A percentile compares a stretch with the other conserved stretches of the same genome.
phyloP scores from a whole-genome alignment of 2,888 invertebrate species.

The Pammene fasciana region DNA sequence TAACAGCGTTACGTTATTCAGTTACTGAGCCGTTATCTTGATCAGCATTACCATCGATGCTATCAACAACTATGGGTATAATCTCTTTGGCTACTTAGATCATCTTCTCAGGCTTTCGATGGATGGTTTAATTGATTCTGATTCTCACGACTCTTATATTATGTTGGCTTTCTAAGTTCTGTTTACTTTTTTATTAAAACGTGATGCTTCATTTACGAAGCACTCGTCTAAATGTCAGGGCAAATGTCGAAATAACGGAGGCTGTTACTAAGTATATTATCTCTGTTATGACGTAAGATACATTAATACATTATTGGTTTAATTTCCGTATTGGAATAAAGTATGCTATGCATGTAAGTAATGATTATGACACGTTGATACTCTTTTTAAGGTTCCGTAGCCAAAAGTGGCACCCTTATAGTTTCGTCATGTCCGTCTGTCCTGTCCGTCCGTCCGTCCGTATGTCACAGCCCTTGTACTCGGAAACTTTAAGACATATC shows the following conservation, averaged over 20 bases:
- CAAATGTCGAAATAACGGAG: slow-evolving; percentile 30
- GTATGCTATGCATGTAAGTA: too few species aligned
- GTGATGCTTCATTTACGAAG: slow-evolving; percentile 32
- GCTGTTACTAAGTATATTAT: slow-evolving; percentile 16
- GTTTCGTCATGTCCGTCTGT: too few species aligned
- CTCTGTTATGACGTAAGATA: slow-evolving; percentile 19
- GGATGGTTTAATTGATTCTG: slow-evolving; percentile 48
- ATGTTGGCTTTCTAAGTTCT: slow-evolving; percentile 38
- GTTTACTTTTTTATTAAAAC: slow-evolving; percentile 38
- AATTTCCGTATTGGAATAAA: slow-evolving; percentile 18
- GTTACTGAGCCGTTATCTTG: slow-evolving; percentile 55
- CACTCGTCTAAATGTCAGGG: slow-evolving; percentile 32
- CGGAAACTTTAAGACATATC: too few species aligned
- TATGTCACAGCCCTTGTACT: too few species aligned
- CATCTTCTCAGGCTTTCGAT: slow-evolving; percentile 52
- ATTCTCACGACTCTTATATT: slow-evolving; percentile 39
- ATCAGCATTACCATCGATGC: slow-evolving; percentile 56
- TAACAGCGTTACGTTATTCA: slow-evolving; percentile 58
- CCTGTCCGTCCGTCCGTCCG: too few species aligned
- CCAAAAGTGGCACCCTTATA: too few species aligned
- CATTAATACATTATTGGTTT: slow-evolving; percentile 22
- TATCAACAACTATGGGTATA: slow-evolving; percentile 54
- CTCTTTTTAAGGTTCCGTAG: too few species aligned
- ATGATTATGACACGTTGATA: too few species aligned
- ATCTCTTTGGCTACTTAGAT: slow-evolving; percentile 56